Evolutionary conservation across 2,797 vertebrate species (phyloP).

Genomic region (Typhlichthys subterraneus): DNA sequence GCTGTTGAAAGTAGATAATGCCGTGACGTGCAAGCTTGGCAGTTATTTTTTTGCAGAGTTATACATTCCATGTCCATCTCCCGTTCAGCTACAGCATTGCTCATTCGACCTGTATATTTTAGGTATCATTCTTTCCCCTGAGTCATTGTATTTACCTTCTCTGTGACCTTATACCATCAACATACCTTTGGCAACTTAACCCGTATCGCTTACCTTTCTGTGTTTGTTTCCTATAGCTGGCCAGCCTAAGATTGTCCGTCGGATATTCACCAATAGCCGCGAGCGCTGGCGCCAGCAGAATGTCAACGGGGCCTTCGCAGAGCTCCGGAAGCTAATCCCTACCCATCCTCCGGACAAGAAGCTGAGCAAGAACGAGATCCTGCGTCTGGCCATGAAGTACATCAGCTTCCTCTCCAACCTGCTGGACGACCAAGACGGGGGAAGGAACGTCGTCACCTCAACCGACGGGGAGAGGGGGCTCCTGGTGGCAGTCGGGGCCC

Average conservation of each 20-base stretch:
- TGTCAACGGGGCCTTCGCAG: conserved; percentile 74
- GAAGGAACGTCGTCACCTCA: conserved; percentile 61
- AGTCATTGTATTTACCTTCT: too few species aligned
- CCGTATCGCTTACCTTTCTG: conserved; percentile 6
- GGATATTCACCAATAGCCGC: conserved; percentile 92
- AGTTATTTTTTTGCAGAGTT: too few species aligned
- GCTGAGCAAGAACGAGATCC: conserved; percentile 77
- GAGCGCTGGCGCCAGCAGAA: conserved; percentile 79
- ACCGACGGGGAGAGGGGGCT: conserved; percentile 73
- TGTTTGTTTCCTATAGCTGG: conserved; percentile 56
- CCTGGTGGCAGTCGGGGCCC: conserved; percentile 86
- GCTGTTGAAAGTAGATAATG: too few species aligned
- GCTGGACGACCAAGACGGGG: conserved; percentile 74
- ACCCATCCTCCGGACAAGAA: conserved; percentile 79
- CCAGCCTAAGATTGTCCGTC: conserved; percentile 88
- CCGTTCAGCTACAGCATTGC: too few species aligned
- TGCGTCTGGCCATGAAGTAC: conserved; percentile 78
- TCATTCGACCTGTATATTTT: too few species aligned
- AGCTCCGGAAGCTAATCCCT: conserved; percentile 78
- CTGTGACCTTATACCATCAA: too few species aligned
- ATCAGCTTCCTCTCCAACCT: conserved; percentile 78
- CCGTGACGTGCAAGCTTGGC: too few species aligned
- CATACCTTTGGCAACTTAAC: too few species aligned
- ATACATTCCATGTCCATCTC: too few species aligned
- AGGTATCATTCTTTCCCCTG: too few species aligned